phyloP scores from a whole-genome alignment of 2,888 invertebrate genomes.

The Drosophila prostipennis region DNA sequence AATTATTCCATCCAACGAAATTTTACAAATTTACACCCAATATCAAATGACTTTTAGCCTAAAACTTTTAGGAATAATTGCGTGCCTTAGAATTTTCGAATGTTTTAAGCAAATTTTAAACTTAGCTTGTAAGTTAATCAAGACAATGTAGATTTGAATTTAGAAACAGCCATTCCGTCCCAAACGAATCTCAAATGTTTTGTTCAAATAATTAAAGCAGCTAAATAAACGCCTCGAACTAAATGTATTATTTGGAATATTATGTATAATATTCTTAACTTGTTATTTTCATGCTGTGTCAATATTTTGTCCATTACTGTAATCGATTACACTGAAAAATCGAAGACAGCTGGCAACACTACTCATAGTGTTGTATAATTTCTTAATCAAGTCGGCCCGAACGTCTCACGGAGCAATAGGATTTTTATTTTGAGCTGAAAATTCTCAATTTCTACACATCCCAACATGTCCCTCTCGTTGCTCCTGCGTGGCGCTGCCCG shows the following conservation, averaged over 20 bases:
- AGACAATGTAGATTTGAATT: slow-evolving; percentile 12
- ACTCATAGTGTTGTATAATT: slow-evolving; percentile 53
- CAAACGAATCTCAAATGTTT: slow-evolving; percentile 63
- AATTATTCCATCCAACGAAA: slow-evolving; percentile 36
- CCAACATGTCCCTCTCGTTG: slow-evolving; percentile 74
- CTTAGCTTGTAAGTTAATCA: slow-evolving; percentile 47
- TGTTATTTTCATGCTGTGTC: neutral
- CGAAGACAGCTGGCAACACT: slow-evolving; percentile 4
- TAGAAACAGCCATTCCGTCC: slow-evolving; percentile 53
- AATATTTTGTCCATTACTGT: neutral
- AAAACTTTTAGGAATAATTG: slow-evolving; percentile 30
- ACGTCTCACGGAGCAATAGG: slow-evolving; percentile 19
- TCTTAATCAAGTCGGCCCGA: slow-evolving; percentile 2
- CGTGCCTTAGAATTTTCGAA: slow-evolving; percentile 58
- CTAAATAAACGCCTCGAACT: slow-evolving; percentile 18
- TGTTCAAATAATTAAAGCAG: slow-evolving; percentile 52
- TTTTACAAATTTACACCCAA: slow-evolving; percentile 16
- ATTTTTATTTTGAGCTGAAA: slow-evolving; percentile 43
- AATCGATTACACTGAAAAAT: slow-evolving; percentile 12
- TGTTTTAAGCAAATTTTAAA: slow-evolving; percentile 32
- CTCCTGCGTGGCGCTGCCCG: slow-evolving; percentile 76
- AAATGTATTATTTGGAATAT: too few relatives aligned
- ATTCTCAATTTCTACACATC: slow-evolving; percentile 28
- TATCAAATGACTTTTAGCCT: slow-evolving; percentile 20
- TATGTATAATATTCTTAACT: too few relatives aligned